A percentile compares a stretch with the other conserved stretches of the same genome.
phyloP scores from a whole-genome alignment of 2,113 vertebrate genomes.

The Muscicapa adusta region DNA sequence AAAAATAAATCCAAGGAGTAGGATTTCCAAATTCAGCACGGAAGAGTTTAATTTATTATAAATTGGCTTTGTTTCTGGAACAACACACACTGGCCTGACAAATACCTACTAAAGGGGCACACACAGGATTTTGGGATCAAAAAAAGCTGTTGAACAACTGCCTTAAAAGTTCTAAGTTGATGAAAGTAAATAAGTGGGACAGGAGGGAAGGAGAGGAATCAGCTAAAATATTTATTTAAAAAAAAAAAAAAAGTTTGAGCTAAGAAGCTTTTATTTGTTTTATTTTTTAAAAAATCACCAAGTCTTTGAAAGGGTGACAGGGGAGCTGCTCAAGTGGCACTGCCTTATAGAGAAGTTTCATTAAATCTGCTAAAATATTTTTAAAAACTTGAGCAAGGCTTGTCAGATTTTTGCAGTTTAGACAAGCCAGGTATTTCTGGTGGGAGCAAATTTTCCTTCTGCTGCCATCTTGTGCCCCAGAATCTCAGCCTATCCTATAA shows the following conservation, averaged over 20 bases:
- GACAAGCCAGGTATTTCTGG: not conserved
- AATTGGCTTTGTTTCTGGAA: not conserved
- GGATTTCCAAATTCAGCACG: not conserved
- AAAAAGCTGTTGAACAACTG: not conserved
- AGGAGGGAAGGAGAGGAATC: fast-evolving
- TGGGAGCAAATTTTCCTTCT: slow-evolving; percentile 18
- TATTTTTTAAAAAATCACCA: not conserved
- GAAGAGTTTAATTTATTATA: not conserved
- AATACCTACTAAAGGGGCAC: not conserved
- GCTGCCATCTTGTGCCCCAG: slow-evolving; percentile 34
- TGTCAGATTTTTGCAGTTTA: not conserved
- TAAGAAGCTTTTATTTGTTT: not conserved
- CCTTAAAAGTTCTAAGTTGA: not conserved
- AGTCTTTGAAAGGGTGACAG: not conserved
- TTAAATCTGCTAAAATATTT: not conserved
- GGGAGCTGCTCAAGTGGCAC: not conserved
- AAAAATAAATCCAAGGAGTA: not conserved
- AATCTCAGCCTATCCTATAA: not conserved
- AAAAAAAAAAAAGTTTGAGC: not conserved
- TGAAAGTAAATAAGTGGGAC: not conserved
- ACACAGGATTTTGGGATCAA: not conserved
- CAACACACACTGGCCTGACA: not conserved
- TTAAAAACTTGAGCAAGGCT: not conserved
- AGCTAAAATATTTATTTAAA: not conserved
- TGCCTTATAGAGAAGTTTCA: not conserved